Percentiles rank a stretch among this genome's conserved stretches.
Conservation (phyloP, 2,888 invertebrate genomes). For the Phanerotoma sp. region DNA sequence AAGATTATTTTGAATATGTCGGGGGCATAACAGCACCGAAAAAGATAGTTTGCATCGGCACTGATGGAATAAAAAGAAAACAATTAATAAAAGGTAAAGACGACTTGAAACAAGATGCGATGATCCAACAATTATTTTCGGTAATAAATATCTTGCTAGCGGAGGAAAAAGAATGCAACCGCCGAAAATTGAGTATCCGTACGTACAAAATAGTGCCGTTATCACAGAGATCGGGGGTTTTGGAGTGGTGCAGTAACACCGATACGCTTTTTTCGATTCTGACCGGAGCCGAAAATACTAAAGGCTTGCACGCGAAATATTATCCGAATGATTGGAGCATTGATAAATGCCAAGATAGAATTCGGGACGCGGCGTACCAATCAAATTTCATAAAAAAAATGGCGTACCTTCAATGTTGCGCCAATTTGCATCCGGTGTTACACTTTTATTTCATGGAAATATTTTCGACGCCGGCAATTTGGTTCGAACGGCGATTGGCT, state of each 20-base stretch:
- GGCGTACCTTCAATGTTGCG: constrained; percentile 68
- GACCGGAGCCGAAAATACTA: background rate
- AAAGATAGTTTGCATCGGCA: constrained; percentile 75
- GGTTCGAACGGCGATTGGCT: constrained; percentile 84
- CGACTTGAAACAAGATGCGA: constrained; percentile 94
- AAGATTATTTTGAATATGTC: constrained; percentile 67
- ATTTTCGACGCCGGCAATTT: constrained; percentile 79
- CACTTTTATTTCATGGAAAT: constrained; percentile 90
- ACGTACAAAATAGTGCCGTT: constrained; percentile 92
- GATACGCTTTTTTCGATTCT: constrained; percentile 59
- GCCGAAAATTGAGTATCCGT: constrained; percentile 73
- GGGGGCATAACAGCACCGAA: constrained; percentile 91
- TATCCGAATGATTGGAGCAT: constrained; percentile 60
- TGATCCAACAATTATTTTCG: constrained; percentile 96
- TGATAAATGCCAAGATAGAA: constrained; percentile 51
- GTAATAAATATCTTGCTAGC: constrained; percentile 83
- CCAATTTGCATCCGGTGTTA: constrained; percentile 80
- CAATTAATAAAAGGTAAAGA: constrained; percentile 90
- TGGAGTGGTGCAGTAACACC: constrained; percentile 94
- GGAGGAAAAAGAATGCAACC: constrained; percentile 68
- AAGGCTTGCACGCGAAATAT: constrained; percentile 70
- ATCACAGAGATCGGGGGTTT: constrained; percentile 83
- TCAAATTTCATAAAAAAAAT: too few relatives aligned
- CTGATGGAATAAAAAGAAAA: constrained; percentile 71
- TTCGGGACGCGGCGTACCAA: constrained; percentile 50